phyloP scores from a whole-genome alignment of 1,140 invertebrate genomes.

The Heliothis subflexa region DNA sequence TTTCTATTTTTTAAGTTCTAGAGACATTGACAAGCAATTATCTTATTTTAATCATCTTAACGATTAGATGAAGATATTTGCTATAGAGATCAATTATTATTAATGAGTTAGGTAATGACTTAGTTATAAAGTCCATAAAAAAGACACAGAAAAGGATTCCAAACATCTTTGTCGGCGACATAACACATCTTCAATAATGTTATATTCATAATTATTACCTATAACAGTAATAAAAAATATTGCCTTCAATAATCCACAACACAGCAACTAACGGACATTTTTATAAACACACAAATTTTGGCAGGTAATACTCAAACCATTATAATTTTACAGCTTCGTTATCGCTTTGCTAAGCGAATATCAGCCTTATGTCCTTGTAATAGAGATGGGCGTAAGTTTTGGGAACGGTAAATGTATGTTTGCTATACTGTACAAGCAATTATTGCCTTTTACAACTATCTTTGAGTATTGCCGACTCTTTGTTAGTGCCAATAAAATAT shows the following conservation, averaged over 20 bases:
- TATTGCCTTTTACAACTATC: constrained; percentile 57
- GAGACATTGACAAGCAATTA: too few species aligned
- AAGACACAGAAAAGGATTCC: not conserved
- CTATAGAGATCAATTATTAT: too few species aligned
- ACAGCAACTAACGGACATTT: constrained; percentile 23
- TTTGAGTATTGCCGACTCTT: constrained; percentile 55
- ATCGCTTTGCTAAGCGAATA: not conserved
- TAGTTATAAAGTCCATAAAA: too few species aligned
- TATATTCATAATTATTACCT: constrained; percentile 30
- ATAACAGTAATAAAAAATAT: constrained; percentile 33
- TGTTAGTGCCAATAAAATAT: constrained; percentile 53
- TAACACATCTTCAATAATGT: constrained; percentile 2
- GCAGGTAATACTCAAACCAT: constrained; percentile 39
- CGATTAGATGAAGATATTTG: too few species aligned
- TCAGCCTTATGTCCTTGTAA: constrained; percentile 30
- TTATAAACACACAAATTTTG: constrained; percentile 41
- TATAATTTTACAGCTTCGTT: not conserved
- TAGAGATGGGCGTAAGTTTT: constrained; percentile 28
- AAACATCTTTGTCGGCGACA: not conserved
- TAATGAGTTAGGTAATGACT: too few species aligned
- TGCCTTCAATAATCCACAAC: constrained; percentile 31
- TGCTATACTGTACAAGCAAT: constrained; percentile 54
- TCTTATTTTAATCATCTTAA: too few species aligned
- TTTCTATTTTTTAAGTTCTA: too few species aligned
- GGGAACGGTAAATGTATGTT: constrained; percentile 35